Evolutionary conservation across 2,797 vertebrate species (phyloP).

Genomic region (Gambusia yucatana): DNA sequence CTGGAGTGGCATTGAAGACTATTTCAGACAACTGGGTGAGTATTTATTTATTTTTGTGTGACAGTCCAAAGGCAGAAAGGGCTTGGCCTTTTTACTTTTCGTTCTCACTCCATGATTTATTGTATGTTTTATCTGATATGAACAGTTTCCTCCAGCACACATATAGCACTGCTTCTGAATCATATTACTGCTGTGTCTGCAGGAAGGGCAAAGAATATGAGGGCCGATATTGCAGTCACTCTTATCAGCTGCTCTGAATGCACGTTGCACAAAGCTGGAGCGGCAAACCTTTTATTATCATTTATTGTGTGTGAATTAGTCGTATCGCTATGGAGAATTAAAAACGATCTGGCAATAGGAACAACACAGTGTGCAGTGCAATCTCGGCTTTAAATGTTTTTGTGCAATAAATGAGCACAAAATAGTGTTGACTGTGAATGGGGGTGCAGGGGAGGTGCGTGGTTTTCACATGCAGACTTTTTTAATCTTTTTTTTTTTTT

Average conservation of each 20-base stretch:
- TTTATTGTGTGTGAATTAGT: not conserved
- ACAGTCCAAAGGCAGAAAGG: not conserved
- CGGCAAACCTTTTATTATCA: slow-evolving; percentile 5
- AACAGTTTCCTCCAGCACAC: slow-evolving; percentile 15
- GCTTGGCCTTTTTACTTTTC: slow-evolving; percentile 2
- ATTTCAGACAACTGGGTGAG: slow-evolving; percentile 90
- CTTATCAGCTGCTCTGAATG: slow-evolving; percentile 12
- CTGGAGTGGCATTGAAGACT: slow-evolving; percentile 91
- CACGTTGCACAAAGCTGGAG: not conserved
- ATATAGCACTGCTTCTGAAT: slow-evolving; percentile 11
- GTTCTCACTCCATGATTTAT: slow-evolving; percentile 24
- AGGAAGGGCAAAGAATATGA: slow-evolving; percentile 10
- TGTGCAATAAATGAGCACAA: not conserved
- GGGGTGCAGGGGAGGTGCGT: not conserved
- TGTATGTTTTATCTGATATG: slow-evolving; percentile 36
- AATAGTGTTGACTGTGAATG: not conserved
- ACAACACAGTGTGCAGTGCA: not conserved
- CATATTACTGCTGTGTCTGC: slow-evolving; percentile 26
- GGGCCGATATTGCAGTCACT: not conserved
- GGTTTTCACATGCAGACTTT: not conserved
- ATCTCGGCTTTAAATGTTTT: not conserved
- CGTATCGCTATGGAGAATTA: not conserved
- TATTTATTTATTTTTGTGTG: not conserved
- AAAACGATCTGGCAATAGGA: not conserved
- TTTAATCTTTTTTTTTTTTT: not conserved